Evolutionary conservation across 2,797 vertebrate species (phyloP), one percentile per base, ranked within the genome.

Genomic region (Staurois parvus): DNA sequence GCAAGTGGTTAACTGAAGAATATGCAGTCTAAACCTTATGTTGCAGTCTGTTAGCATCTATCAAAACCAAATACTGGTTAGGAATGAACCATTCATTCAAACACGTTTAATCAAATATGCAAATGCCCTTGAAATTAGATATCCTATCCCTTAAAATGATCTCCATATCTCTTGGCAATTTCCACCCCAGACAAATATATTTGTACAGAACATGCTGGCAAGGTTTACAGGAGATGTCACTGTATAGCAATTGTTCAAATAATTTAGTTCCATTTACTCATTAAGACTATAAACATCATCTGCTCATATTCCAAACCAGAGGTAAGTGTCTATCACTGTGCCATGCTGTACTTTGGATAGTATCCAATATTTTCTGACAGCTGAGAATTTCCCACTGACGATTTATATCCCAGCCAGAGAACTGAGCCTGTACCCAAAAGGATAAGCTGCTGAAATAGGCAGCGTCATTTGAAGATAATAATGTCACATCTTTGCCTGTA

Each of bases 281-380:
- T 72, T 72, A 69, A 26, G 37, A 79, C 26, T 68, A 40, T 69
- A 68, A 79, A 79, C 37, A 67, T 45, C 75, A n/a, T 32, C 77
- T 79, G 34, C 64, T 79, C 17, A 45, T 67, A 64, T 78, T 64
- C 32, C 30, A 24, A 26, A 62, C 30, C 13, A 12, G 64, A 69
- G 78, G 67, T 70, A 80, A 30, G 29, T 80, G 17, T 30, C 28
- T 64, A 52, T 66, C 72, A 28, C 48, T 42, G 10, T 42, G 4
- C 62, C 64, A 45, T 48, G 62, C 59, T 67, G 28, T 69, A 42
- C 37, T 21, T 70, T 80, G 78, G 78, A 69, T 8, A 52, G 8
- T 1, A 29, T 30, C 78, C 78, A 80, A 70, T 24, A n/a, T 34
- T 29, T 67, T 48, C 42, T 70, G 67, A 80, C 78, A 80, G 78